Base-by-base conservation (phyloP, 2,888 invertebrate genomes). In the Philaethria dido region DNA sequence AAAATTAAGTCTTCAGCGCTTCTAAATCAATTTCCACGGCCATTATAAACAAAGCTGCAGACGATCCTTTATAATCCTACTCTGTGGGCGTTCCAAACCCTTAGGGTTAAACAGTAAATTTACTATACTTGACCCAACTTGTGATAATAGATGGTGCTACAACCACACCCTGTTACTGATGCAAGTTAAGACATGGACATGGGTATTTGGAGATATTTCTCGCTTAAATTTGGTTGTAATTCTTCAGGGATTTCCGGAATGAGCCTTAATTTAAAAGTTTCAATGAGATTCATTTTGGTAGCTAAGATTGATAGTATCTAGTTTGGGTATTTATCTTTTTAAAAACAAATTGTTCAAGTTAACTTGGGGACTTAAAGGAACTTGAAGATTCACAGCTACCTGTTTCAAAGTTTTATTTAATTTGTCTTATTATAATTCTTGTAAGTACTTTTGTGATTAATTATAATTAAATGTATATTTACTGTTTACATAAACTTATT, bases 1-100 rank as follows among this genome's bases (percentile, higher is more conserved):
- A 69, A 72, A 71, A 71, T 71, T 72, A 69, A 71, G 71, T 69
- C 72, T 71, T 48, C 33, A 61, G 66, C 61, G 68, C 61, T 69
- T 72, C 71, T 70, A 72, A 72, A 73, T 73, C 73, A 74, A 74
- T 74, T 72, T 73, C 66, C 73, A 70, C 50, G 57, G 71, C 71
- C 68, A 66, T 73, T 68, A 73, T 72, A 71, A 73, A 70, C 70
- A 73, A 71, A 65, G 69, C 69, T 66, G 50, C 60, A 66, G 63
- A 62, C 66, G 65, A 70, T 72, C 72, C 70, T 52, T 47, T 63
- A 45, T 74, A 74, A 74, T 73, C 74, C 69, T 64, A 50, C 57
- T n/a, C 57, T 62, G 69, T 68, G 63, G 69, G 72, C 71, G 68
- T 60, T 69, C 64, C 68, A 64, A 62, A 57, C 70, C 70, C 72